Conservation (phyloP, 2,888 invertebrate genomes). For the Tortrix viridana region DNA sequence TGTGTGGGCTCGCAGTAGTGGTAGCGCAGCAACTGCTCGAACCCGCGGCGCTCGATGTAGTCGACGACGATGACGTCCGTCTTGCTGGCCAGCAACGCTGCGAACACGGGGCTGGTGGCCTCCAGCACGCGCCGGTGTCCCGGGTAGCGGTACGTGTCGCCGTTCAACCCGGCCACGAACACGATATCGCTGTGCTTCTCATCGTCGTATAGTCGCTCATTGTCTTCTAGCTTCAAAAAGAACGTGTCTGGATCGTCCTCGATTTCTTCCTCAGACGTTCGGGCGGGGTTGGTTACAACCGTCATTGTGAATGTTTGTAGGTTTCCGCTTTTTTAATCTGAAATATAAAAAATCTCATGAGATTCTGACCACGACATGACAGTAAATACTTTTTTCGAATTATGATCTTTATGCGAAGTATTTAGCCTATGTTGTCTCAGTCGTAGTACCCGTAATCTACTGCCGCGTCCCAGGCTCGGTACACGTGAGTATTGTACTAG, state of each 20-base stretch:
- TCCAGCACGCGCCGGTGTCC: slow-evolving; percentile 86
- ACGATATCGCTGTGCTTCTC: slow-evolving; percentile 85
- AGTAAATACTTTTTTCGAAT: no score
- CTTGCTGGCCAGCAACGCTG: slow-evolving; percentile 79
- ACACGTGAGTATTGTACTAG: slow-evolving; percentile 47
- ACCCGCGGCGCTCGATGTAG: slow-evolving; percentile 87
- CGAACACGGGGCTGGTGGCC: slow-evolving; percentile 86
- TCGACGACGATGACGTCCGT: slow-evolving; percentile 79
- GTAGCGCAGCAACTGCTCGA: slow-evolving; percentile 87
- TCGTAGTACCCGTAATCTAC: slow-evolving; percentile 4
- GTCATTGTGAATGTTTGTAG: slow-evolving; percentile 63
- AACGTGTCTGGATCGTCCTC: slow-evolving; percentile 49
- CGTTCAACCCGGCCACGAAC: slow-evolving; percentile 86
- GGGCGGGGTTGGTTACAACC: slow-evolving; percentile 76
- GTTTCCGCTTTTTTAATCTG: slow-evolving; percentile 53
- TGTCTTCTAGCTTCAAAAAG: slow-evolving; percentile 57
- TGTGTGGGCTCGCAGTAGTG: slow-evolving; percentile 86
- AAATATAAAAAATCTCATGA: slow-evolving; percentile 46
- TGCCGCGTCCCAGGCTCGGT: slow-evolving; percentile 2
- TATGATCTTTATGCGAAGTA: neutral
- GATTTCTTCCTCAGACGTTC: slow-evolving; percentile 64
- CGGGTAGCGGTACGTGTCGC: slow-evolving; percentile 87
- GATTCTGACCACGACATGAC: no score
- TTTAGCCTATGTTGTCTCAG: neutral
- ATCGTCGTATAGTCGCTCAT: slow-evolving; percentile 73